These are phyloP conservation scores for Podiceps cristatus DNA, from an alignment of 2,113 vertebrate species.

Conservation along the genomic window DNA sequence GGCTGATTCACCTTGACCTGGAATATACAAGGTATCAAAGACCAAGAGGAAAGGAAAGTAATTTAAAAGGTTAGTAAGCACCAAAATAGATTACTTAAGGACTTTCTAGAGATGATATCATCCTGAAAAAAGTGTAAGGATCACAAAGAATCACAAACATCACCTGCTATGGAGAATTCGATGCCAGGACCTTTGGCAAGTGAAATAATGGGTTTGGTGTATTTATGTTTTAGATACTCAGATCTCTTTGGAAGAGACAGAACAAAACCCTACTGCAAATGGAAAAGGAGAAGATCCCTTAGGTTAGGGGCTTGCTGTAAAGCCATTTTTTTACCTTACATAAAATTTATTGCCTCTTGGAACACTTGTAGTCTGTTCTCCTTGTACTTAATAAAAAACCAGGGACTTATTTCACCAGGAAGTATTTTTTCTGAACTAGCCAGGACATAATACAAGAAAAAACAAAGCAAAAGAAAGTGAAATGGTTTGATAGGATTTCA, in stretches of 20 bases:
- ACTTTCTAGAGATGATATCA: neutral
- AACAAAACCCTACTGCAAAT: neutral
- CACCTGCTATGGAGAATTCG: neutral
- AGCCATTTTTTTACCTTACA: neutral
- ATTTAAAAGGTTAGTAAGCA: neutral
- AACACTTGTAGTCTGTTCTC: neutral
- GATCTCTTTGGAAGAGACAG: neutral
- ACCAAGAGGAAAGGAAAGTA: neutral
- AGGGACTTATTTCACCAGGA: neutral
- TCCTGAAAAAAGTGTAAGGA: neutral
- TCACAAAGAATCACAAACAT: neutral
- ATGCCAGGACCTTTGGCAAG: neutral
- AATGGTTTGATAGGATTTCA: neutral
- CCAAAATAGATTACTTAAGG: neutral
- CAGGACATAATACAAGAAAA: neutral
- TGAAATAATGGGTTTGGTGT: neutral
- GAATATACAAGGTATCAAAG: neutral
- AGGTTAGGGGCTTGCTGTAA: neutral
- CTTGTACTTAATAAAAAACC: neutral
- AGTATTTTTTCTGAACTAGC: neutral
- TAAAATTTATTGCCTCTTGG: neutral
- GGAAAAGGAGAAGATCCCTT: neutral
- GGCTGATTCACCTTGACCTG: neutral
- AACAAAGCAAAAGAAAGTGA: neutral
- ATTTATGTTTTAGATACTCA: neutral